Percentiles rank a stretch among this genome's conserved stretches.
Conservation (phyloP, 1,140 invertebrate species). For the Portunus trituberculatus region DNA sequence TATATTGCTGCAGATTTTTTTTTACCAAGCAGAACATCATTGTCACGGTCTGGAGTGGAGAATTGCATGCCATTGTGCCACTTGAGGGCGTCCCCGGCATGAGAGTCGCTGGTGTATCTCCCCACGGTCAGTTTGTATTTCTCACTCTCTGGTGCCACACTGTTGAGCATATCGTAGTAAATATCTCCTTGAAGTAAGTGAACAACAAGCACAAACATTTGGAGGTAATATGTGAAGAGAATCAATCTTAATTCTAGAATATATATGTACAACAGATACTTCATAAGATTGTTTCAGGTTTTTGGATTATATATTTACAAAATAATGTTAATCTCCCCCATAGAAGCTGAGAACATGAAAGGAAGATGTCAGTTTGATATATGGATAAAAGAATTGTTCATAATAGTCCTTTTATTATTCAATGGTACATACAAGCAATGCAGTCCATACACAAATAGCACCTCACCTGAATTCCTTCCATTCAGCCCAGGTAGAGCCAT, state of each 20-base stretch:
- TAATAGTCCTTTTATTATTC: too few relatives aligned
- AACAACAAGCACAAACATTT: too few relatives aligned
- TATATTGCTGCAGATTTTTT: neutral
- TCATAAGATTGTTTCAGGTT: too few relatives aligned
- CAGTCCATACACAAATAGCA: neutral
- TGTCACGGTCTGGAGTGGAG: constrained; percentile 76
- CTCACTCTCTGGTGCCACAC: constrained; percentile 70
- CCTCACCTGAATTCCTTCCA: constrained; percentile 71
- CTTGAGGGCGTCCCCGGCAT: constrained; percentile 76
- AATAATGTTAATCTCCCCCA: too few relatives aligned
- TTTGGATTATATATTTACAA: too few relatives aligned
- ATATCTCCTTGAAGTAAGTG: neutral
- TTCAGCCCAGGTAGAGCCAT: constrained; percentile 59
- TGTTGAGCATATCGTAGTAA: constrained; percentile 17
- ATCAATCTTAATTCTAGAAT: too few relatives aligned
- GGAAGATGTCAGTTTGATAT: too few relatives aligned
- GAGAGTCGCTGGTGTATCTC: constrained; percentile 73
- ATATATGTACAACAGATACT: too few relatives aligned
- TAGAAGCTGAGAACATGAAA: too few relatives aligned
- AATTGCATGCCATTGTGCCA: constrained; percentile 78
- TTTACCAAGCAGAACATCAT: constrained; percentile 74
- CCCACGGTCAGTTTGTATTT: constrained; percentile 71
- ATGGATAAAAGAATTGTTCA: too few relatives aligned
- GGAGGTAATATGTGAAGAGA: too few relatives aligned
- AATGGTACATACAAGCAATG: too few relatives aligned